Evolutionary conservation across 1,140 invertebrate species (phyloP), one percentile per base, ranked within the genome.

Genomic region (Hypothenemus hampei): DNA sequence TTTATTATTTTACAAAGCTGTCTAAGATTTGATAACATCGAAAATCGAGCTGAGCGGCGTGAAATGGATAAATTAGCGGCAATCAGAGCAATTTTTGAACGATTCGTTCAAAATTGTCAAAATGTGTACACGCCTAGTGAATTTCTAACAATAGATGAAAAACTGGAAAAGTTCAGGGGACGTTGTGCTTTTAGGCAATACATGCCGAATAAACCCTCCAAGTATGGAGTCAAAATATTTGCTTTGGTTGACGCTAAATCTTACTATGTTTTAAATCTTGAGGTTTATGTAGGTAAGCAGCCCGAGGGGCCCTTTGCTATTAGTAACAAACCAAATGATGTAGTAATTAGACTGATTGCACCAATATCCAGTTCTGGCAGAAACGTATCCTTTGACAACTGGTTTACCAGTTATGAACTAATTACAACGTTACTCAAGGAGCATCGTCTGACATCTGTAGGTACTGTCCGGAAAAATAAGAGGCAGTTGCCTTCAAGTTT

Each of bases 381-480:
- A 53, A 69, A 65, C 56, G 49, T 73, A 11, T 71, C 68, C n/a
- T 60, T 60, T 54, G 70, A 69, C 40, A 69, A 70, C 59, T 71
- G 66, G 64, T 71, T 69, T 52, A 66, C 65, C 19, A 61, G 40
- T 26, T 60, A 57, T n/a, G 48, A 67, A 18, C 48, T 66, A 23
- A 39, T 70, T 13, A 43, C 60, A n/a, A 45, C 63, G 24, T 16
- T 55, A n/a, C 51, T 49, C 23, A 41, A 62, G 7, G 29, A 52
- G 20, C 58, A 65, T 43, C 54, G 62, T 18, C 29, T 70, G 3
- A 69, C 61, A 36, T 24, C 64, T 18, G 60, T 65, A n/a, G 66
- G 64, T 22, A 69, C 66, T n/a, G 51, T 70, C 5, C 21, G 67
- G 52, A 67, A 66, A 57, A 66, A 70, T 48, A 67, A 70, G 46